These are phyloP conservation scores for Mycteria americana DNA, from an alignment of 2,797 vertebrate genomes.

Conservation along the genomic window DNA sequence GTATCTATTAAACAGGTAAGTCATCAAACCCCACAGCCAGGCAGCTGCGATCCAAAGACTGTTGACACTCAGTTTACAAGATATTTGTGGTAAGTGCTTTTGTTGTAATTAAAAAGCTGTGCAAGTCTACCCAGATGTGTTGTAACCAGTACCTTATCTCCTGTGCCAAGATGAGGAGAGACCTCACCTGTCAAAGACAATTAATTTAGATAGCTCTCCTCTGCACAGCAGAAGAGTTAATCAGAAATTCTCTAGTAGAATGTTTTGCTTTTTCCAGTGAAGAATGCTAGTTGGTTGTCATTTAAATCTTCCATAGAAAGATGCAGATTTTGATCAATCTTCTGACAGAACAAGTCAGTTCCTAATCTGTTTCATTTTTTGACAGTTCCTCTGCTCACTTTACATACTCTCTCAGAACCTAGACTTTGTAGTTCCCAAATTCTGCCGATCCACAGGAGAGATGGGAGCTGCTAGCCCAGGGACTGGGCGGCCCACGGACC, in stretches of 20 bases:
- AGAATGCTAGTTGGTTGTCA: background rate
- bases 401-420: background rate
- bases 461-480: background rate
- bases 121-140: conserved; percentile 2
- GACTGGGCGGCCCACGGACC: background rate
- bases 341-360: background rate
- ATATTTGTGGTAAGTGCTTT: conserved; percentile 21
- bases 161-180: conserved; percentile 39
- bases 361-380: background rate
- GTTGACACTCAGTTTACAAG: conserved; percentile 26
- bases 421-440: background rate
- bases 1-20: background rate
- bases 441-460: background rate
- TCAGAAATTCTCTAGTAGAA: background rate
- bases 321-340: background rate
- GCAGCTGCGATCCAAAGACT: conserved; percentile 1
- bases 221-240: conserved; percentile 39
- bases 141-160: conserved; percentile 31
- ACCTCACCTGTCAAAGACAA: conserved; percentile 45
- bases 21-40: background rate
- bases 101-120: conserved; percentile 52
- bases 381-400: background rate
- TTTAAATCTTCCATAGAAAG: background rate
- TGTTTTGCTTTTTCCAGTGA: background rate
- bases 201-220: conserved; percentile 32